These are phyloP conservation scores for Bellardia pandia DNA, from an alignment of 2,888 invertebrate species.

Conservation along the genomic window DNA sequence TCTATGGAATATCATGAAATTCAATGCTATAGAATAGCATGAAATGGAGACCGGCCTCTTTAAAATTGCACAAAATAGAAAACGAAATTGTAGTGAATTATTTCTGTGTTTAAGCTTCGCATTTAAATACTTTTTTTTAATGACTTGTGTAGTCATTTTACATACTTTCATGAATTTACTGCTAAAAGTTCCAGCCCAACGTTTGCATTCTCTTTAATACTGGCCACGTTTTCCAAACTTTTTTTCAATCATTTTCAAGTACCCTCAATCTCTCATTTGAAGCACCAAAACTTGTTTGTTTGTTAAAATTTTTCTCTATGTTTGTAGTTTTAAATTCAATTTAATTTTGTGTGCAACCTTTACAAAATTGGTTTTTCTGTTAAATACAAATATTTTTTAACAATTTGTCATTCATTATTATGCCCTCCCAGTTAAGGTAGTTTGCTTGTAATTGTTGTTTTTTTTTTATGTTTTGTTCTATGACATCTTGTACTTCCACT, in stretches of 20 bases:
- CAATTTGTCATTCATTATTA: conserved; percentile 18
- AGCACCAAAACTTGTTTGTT: conserved; percentile 20
- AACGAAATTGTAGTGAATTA: too few relatives aligned
- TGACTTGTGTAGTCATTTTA: too few relatives aligned
- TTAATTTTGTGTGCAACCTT: conserved; percentile 4
- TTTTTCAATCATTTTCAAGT: not conserved
- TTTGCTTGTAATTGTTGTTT: not conserved
- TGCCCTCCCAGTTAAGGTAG: not conserved
- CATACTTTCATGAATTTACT: too few relatives aligned
- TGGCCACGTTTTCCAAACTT: not conserved
- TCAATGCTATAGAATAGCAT: too few relatives aligned
- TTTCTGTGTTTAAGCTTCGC: too few relatives aligned
- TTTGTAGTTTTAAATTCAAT: not conserved
- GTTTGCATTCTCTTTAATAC: not conserved
- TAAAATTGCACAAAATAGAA: too few relatives aligned
- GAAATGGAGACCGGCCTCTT: too few relatives aligned
- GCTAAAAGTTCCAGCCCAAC: too few relatives aligned
- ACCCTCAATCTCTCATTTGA: not conserved
- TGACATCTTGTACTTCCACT: not conserved
- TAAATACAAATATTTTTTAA: not conserved
- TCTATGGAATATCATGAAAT: too few relatives aligned
- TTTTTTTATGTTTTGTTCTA: not conserved
- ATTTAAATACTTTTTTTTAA: too few relatives aligned
- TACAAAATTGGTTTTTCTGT: not conserved
- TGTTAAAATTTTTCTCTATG: not conserved